Base-by-base conservation (phyloP, 2,797 vertebrate species). In the Meda fulgida region DNA sequence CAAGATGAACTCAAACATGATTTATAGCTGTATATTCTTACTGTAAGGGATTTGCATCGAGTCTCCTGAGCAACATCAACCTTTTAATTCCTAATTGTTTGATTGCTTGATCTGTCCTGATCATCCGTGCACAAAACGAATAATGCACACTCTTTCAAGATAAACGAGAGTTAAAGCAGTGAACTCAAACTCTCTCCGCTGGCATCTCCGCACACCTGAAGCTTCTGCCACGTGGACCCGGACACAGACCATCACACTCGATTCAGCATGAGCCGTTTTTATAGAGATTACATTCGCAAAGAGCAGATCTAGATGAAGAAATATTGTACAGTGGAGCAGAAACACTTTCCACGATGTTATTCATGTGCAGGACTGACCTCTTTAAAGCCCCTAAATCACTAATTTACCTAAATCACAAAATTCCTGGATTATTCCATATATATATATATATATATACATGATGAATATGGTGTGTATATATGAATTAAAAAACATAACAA, bases 161-260 rank as follows among this genome's bases (percentile, higher is more conserved):
- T 53, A 53, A 75, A 11, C 5, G 0, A 48, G 69, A 46, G 36
- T 18, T 29, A 48, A 72, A 48, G 71, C 43, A 11, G 7, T 5
- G 14, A 29, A 36, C 73, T 38, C 51, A n/a, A 29, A 4, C 38
- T 48, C 40, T 65, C 58, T 83, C 81, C 29, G 63, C 80, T 72
- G 65, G 79, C 66, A 81, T 40, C 79, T 81, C 53, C 6, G 26
- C 80, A 60, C 34, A 34, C 34, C 80, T 72, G 26, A 7, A 65
- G 70, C 43, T 14, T 21, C 43, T 83, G 81, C 71, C 81, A 83
- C 71, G 71, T 83, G 81, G 55, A 65, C 0, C 63, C 63, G 55
- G 55, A 65, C 60, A 26, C 48, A 58, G 13, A n/a, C 55, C 55
- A 58, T 58, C 55, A 58, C 53, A 55, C 55, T n/a, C 0, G 23